Evolutionary conservation across 2,797 vertebrate genomes (phyloP).

Genomic region (Tauraco hartlaubi): DNA sequence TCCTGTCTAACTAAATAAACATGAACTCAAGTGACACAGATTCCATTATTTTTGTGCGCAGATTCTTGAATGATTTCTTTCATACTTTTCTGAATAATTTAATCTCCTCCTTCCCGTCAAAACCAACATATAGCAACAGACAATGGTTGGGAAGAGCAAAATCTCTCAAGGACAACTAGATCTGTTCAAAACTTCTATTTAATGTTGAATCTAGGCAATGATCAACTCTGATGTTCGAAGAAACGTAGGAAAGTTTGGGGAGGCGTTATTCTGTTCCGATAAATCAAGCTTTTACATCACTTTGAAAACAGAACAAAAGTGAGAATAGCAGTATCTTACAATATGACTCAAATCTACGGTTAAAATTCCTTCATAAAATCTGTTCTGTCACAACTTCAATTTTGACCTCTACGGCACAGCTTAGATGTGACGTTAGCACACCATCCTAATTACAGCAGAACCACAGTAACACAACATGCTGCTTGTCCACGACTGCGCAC

Average conservation of each 20-base stretch:
- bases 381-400: not conserved
- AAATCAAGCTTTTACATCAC: not conserved
- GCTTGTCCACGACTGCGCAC: not conserved
- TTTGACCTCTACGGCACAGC: not conserved
- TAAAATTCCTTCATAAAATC: not conserved
- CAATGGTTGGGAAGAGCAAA: not conserved
- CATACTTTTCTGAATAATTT: not conserved
- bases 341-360: not conserved
- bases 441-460: not conserved
- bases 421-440: not conserved
- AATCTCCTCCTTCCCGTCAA: conserved; percentile 12
- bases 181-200: not conserved
- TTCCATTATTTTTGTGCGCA: conserved; percentile 5
- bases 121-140: not conserved
- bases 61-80: conserved; percentile 34
- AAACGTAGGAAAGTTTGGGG: not conserved
- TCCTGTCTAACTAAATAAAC: conserved; percentile 71
- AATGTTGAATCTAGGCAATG: not conserved
- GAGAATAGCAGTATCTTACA: not conserved
- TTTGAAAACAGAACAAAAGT: not conserved
- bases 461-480: not conserved
- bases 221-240: not conserved
- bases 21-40: conserved; percentile 64
- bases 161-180: not conserved
- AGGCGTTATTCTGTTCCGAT: not conserved